Conservation (phyloP, 2,888 invertebrate species). For the Drosophila mimica region DNA sequence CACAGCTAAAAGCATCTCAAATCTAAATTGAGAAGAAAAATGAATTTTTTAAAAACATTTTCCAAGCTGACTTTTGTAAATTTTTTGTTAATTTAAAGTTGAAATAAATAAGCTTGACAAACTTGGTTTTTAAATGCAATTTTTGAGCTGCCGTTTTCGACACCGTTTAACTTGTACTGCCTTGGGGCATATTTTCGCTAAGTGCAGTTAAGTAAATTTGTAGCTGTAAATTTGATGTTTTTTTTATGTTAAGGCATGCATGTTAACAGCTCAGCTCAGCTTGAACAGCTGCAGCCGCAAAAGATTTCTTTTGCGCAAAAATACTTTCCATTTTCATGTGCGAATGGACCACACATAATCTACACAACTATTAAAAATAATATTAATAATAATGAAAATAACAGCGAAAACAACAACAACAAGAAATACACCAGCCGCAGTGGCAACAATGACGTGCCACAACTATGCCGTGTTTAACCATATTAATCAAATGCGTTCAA, state of each 20-base stretch:
- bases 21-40: not conserved
- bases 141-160: not conserved
- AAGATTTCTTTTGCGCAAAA: slow-evolving; percentile 74
- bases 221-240: slow-evolving; percentile 65
- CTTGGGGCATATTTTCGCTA: not conserved
- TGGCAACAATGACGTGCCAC: slow-evolving; percentile 52
- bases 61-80: not conserved
- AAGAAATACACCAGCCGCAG: slow-evolving; percentile 5
- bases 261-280: slow-evolving; percentile 60
- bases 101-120: not conserved
- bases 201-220: slow-evolving; percentile 26
- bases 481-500: slow-evolving; percentile 80
- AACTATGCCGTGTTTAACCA: slow-evolving; percentile 73
- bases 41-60: not conserved
- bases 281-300: slow-evolving; percentile 28
- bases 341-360: slow-evolving; percentile 58
- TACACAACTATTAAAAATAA: slow-evolving; percentile 35
- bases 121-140: not conserved
- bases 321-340: slow-evolving; percentile 79
- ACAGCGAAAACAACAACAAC: slow-evolving; percentile 22
- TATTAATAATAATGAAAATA: slow-evolving; percentile 46
- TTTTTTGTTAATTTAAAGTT: not conserved
- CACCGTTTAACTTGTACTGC: not conserved
- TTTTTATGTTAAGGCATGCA: slow-evolving; percentile 76
- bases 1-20: not conserved